These are phyloP conservation scores for Bombus balteatus DNA, from an alignment of 1,140 invertebrate species.

Conservation along the genomic window DNA sequence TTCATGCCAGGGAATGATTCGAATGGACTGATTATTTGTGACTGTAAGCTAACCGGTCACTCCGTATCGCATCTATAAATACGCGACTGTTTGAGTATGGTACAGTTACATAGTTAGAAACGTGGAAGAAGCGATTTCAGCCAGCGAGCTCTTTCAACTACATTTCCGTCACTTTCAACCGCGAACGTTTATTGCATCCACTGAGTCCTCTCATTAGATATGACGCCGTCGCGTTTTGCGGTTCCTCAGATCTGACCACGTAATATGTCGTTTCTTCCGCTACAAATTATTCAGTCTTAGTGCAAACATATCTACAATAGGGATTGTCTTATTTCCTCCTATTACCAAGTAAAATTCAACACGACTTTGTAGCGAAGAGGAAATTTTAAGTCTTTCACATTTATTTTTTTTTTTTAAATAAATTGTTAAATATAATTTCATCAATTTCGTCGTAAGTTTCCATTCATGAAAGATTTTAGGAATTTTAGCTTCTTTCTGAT, in stretches of 20 bases:
- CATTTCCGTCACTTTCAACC: slow-evolving; percentile 27
- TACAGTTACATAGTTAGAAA: background rate
- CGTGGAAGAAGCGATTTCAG: slow-evolving; percentile 37
- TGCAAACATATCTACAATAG: background rate
- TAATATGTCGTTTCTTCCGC: too few relatives aligned
- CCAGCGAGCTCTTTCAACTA: slow-evolving; percentile 38
- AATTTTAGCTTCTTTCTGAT: too few relatives aligned
- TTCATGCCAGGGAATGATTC: background rate
- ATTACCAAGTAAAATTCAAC: background rate
- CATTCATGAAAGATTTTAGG: too few relatives aligned
- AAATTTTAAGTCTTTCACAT: too few relatives aligned
- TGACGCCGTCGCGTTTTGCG: slow-evolving; percentile 11
- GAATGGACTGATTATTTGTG: background rate
- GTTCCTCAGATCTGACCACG: slow-evolving; percentile 26
- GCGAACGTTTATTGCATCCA: slow-evolving; percentile 48
- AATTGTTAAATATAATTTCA: background rate
- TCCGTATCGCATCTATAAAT: slow-evolving; percentile 30
- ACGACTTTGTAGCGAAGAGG: background rate
- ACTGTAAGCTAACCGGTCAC: background rate
- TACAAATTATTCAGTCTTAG: slow-evolving; percentile 28
- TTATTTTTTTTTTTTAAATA: background rate
- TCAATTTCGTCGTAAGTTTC: too few relatives aligned
- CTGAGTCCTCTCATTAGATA: slow-evolving; percentile 36
- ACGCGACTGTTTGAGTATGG: background rate
- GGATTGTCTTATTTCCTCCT: background rate